phyloP scores from a whole-genome alignment of 1,140 invertebrate species.

The Akabosia matsudoensis region DNA sequence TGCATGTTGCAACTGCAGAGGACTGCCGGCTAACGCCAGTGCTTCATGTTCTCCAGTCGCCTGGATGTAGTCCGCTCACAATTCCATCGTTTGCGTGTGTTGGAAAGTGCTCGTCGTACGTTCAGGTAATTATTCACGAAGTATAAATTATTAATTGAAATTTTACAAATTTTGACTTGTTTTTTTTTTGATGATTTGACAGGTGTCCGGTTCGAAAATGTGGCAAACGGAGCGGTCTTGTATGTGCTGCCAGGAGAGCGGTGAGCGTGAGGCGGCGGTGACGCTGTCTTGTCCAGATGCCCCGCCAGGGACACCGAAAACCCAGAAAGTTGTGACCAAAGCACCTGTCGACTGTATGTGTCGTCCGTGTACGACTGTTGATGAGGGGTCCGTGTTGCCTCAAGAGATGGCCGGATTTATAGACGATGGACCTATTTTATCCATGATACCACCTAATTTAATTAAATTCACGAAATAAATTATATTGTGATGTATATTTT shows the following conservation, averaged over 20 bases:
- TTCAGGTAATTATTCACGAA: conserved; percentile 66
- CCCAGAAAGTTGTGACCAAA: conserved; percentile 82
- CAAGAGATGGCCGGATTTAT: conserved; percentile 84
- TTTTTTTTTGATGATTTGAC: conserved; percentile 21
- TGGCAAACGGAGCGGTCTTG: conserved; percentile 94
- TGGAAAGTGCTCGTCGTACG: conserved; percentile 83
- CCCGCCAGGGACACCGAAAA: conserved; percentile 76
- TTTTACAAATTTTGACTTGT: neutral
- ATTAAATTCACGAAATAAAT: too few relatives aligned
- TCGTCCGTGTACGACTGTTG: conserved; percentile 80
- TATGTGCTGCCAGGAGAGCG: conserved; percentile 91
- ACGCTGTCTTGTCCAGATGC: conserved; percentile 79
- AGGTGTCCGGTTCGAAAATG: conserved; percentile 93
- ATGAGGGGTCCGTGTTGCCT: conserved; percentile 79
- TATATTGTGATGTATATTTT: too few relatives aligned
- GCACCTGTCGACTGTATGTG: conserved; percentile 84
- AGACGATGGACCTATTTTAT: conserved; percentile 64
- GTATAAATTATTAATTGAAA: neutral
- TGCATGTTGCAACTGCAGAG: conserved; percentile 54
- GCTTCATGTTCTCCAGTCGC: conserved; percentile 85
- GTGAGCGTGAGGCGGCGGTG: conserved; percentile 83
- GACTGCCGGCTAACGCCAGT: conserved; percentile 88
- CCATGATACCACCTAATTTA: conserved; percentile 41
- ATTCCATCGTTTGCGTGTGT: conserved; percentile 90
- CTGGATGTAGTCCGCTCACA: conserved; percentile 85